Evolutionary conservation across 2,113 vertebrate genomes (phyloP), one percentile per base, ranked within the genome.

Genomic region (Strigops habroptila): DNA sequence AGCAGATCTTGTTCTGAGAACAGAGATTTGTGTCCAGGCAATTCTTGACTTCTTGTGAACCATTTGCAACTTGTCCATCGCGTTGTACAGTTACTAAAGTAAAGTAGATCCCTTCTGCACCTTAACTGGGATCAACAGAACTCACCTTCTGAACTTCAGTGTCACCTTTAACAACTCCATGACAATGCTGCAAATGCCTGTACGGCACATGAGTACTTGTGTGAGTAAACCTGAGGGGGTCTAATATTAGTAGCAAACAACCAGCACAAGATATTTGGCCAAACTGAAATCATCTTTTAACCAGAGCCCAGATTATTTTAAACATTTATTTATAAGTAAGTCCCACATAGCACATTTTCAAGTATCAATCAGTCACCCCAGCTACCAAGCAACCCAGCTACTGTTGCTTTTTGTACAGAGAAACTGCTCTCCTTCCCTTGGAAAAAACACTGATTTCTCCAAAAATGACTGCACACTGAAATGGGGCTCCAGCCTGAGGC

Each of bases 391-490:
- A 62, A 68, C 28, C 14, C 49, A 68, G 39, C 21, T 31, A 24
- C 41, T n/a, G 67, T 57, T 55, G 33, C 73, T 63, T 10, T 46
- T 23, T 8, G 27, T 19, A n/a, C 35, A 73, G 31, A 71, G 73
- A 48, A 46, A 18, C 10, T 57, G 21, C 24, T 28, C 28, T 25
- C 12, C 23, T 33, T 33, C 8, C 16, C 21, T 11, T 22, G 39
- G 22, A 64, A 89, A 46, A 43, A 59, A 5, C 33, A 6, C 0
- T 0, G 8, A 13, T 49, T 78, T 78, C 28, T 67, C 41, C 4
- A 49, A 44, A 77, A 55, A 39, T 24, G 30, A 31, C 9, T 27
- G 10, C 0, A 1, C 12, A 23, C 3, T 13, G 37, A 49, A 35
- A 18, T 33, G 9, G 9, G 18, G 6, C 25, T 49, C 30, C 67